Conservation (phyloP, 2,113 vertebrate genomes). For the Coryphaenoides rupestris region DNA sequence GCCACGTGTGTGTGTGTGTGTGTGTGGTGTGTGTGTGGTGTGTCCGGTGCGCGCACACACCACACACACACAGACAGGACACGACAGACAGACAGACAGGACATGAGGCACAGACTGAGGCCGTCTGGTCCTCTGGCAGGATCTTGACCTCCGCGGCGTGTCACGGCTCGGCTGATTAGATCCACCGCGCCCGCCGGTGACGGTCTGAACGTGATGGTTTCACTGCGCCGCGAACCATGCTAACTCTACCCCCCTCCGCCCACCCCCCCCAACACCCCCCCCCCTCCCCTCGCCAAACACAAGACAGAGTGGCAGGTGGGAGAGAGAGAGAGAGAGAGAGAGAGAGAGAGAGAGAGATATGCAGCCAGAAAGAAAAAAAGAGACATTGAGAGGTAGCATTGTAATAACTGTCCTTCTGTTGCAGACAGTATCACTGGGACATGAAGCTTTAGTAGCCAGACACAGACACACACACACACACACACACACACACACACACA, state of each 20-base stretch:
- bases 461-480: neutral
- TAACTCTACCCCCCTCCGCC: neutral
- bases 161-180: conserved; percentile 14
- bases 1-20: neutral
- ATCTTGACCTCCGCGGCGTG: neutral
- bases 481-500: neutral
- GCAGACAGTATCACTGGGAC: conserved; percentile 20
- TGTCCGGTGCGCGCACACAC: conserved; percentile 10
- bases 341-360: neutral
- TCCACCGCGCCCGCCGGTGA: neutral
- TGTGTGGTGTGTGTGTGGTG: conserved; percentile 62
- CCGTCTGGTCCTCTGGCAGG: conserved; percentile 33
- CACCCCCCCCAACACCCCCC: neutral
- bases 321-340: neutral
- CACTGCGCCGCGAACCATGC: conserved; percentile 30
- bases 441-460: conserved; percentile 30
- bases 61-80: conserved; percentile 23
- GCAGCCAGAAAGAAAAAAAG: neutral
- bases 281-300: neutral
- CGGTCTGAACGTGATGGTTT: neutral
- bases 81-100: conserved; percentile 1
- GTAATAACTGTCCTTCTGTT: conserved; percentile 14
- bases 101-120: conserved; percentile 20
- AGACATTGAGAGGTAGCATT: conserved; percentile 32
- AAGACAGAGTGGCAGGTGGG: neutral